Evolutionary conservation across 2,888 invertebrate species (phyloP), one percentile per base, ranked within the genome.

Genomic region (Lasioglossum morio): DNA sequence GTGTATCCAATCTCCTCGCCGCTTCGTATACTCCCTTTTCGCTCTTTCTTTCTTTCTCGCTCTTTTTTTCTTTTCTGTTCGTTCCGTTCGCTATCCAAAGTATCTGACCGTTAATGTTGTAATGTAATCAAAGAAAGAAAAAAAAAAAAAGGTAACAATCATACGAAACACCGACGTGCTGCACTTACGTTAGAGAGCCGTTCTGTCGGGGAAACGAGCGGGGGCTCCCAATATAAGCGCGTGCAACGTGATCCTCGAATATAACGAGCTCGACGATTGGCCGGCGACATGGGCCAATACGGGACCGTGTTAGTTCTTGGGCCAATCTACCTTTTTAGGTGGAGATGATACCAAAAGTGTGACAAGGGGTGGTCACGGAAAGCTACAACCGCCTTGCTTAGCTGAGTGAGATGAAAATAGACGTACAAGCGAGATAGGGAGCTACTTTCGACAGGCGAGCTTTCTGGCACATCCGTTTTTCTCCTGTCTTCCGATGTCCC

Each of bases 141-240:
- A 84, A 34, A 72, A 73, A 84, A 34, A 87, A 79, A 84, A 79
- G 72, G 57, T 48, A 69, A 83, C 76, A 81, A 82, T 85, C 82
- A 70, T 84, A 77, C 77, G 83, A 85, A 63, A 84, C 85, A 85
- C 86, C 93, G 93, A 94, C 92, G 95, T 96, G 96, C 94, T 96
- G 95, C 96, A 98, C 98, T 98, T 98, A 98, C 98, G 98, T 98
- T 98, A 97, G 97, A 98, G 98, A 98, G 98, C 98, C 98, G 98
- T 98, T 98, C 98, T 98, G 98, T 97, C 97, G 97, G 97, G 97
- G 96, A 96, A 96, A 96, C 96, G 96, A 96, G 96, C 96, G 96
- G 96, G 95, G 95, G 95, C 96, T 96, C 96, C 96, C 96, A 96
- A 97, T 97, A 97, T 97, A 97, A 97, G 97, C 97, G 96, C 96